Evolutionary conservation across 2,113 vertebrate genomes (phyloP).

Genomic region (Ceratotherium simum): DNA sequence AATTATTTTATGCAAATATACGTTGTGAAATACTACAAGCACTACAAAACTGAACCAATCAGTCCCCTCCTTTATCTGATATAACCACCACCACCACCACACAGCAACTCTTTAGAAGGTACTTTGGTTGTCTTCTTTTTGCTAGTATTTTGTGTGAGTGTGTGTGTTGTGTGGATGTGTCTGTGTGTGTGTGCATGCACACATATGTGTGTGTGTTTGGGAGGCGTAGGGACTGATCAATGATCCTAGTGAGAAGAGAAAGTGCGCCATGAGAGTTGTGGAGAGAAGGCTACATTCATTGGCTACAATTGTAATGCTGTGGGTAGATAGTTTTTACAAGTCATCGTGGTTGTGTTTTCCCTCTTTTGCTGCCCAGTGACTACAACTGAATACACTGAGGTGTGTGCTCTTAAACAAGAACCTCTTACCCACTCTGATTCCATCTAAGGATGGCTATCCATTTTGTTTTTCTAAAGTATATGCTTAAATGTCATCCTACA

Average conservation of each 20-base stretch:
- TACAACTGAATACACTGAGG: not conserved
- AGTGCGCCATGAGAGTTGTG: too few relatives aligned
- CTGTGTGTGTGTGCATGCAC: not conserved
- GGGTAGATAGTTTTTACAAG: not conserved
- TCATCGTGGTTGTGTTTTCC: fast-evolving
- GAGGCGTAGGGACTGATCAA: not conserved
- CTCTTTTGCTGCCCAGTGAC: too few relatives aligned
- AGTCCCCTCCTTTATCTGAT: not conserved
- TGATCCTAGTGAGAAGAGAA: not conserved
- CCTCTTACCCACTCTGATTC: fast-evolving
- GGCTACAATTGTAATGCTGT: not conserved
- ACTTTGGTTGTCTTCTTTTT: too few relatives aligned
- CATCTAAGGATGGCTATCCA: not conserved
- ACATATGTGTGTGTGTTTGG: too few relatives aligned
- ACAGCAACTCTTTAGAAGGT: not conserved
- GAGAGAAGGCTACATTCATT: not conserved
- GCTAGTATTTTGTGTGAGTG: not conserved
- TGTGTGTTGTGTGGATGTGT: too few relatives aligned
- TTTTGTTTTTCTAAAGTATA: not conserved
- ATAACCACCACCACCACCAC: not conserved
- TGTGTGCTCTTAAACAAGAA: not conserved
- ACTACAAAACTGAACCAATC: not conserved
- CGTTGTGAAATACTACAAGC: not conserved
- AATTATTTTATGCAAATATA: not conserved
- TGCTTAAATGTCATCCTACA: not conserved